These are phyloP conservation scores for Gastrophysa polygoni DNA, from an alignment of 2,888 invertebrate genomes.

Conservation along the genomic window DNA sequence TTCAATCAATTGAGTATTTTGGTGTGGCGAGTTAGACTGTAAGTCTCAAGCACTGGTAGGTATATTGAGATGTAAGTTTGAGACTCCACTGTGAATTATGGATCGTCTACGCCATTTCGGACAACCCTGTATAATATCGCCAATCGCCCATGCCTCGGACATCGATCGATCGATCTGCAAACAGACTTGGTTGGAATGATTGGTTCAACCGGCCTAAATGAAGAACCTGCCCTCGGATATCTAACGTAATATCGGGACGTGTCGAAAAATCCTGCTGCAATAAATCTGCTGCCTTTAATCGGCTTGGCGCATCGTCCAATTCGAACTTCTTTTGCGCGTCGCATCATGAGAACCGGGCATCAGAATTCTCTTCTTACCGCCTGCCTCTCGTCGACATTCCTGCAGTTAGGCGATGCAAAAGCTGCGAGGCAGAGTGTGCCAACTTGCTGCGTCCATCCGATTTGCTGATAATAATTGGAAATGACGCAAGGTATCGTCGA, in stretches of 20 bases:
- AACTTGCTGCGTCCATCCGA: neutral
- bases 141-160: no score
- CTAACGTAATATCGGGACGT: slow-evolving; percentile 40
- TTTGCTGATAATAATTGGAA: neutral
- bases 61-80: no score
- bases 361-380: neutral
- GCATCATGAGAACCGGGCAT: slow-evolving; percentile 10
- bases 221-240: slow-evolving; percentile 33
- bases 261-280: slow-evolving; percentile 38
- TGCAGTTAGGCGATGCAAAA: no score
- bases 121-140: no score
- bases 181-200: no score
- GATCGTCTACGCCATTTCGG: no score
- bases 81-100: no score
- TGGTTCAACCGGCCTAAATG: neutral
- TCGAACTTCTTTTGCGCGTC: slow-evolving; percentile 26
- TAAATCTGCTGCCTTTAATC: slow-evolving; percentile 33
- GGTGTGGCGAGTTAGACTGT: no score
- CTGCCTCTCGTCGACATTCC: slow-evolving; percentile 17
- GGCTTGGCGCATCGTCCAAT: slow-evolving; percentile 26
- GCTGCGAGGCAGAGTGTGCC: no score
- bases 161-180: neutral
- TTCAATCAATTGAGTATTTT: no score
- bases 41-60: no score
- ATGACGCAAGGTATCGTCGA: neutral